Conservation (phyloP, 2,113 vertebrate genomes). For the Chauna torquata region DNA sequence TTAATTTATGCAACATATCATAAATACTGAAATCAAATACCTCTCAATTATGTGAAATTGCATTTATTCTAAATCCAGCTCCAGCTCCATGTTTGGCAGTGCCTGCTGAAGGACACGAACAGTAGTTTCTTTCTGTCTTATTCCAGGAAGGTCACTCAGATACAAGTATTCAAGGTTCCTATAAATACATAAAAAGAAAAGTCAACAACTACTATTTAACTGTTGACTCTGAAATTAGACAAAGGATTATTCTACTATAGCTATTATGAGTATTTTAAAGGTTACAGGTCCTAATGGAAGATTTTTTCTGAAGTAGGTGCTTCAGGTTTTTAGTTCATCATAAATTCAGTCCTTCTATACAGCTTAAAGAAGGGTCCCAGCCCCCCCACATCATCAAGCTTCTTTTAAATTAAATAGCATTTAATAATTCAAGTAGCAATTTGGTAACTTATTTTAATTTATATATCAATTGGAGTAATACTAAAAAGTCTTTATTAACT, state of each 20-base stretch:
- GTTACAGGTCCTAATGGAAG: background rate
- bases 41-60: background rate
- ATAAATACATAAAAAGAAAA: constrained; percentile 30
- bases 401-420: background rate
- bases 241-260: background rate
- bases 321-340: background rate
- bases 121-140: constrained; percentile 83
- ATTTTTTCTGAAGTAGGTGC: background rate
- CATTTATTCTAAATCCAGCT: constrained; percentile 79
- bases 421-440: background rate
- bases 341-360: background rate
- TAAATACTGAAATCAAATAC: background rate
- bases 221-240: background rate
- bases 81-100: constrained; percentile 82
- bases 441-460: background rate
- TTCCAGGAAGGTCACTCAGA: constrained; percentile 91
- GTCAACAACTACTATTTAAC: background rate
- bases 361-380: background rate
- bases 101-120: constrained; percentile 79
- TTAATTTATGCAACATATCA: background rate
- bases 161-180: constrained; percentile 91
- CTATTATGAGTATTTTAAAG: background rate
- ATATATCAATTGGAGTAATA: background rate
- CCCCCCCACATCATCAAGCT: background rate
- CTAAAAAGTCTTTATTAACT: background rate